Base-by-base conservation (phyloP, 1,140 invertebrate genomes). In the Brachionus koreanus region DNA sequence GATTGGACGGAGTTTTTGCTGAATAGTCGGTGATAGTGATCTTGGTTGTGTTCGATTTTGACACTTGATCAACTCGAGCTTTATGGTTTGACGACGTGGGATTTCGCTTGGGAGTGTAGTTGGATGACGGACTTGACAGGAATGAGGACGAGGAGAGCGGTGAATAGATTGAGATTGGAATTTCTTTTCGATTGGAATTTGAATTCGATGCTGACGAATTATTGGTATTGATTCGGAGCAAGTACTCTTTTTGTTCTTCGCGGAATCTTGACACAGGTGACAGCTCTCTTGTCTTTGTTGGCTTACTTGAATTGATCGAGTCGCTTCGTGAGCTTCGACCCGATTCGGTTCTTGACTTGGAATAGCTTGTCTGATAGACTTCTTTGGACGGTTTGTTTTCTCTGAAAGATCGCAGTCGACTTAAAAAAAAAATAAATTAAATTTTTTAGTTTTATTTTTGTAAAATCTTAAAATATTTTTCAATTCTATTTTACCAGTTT, bases 181-280 rank as follows among this genome's bases (percentile, higher is more conserved):
- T 74, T 46, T 74, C 69, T 33, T 74, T 74, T 74, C 69, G n/a
- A 74, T 74, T 74, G 69, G 69, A 9, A 74, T 74, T 74, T 74
- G 69, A 46, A 46, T 74, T 46, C 69, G 69, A 46, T 74, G 69
- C 23, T 74, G 69, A 13, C 39, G 69, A 37, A 69, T 69, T 69
- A 69, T 23, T 46, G 69, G 69, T 74, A 46, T 74, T 74, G 42
- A 74, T 16, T 43, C 23, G 16, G 6, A 74, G 39, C 39, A 74
- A 13, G 25, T 74, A 74, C 23, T 46, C 69, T 74, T 74, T 74
- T 33, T 74, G 69, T 29, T 74, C 69, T 33, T 74, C 69, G 25
- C 69, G 25, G 43, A 74, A 74, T 74, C 42, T 43, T 12, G 69
- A 46, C n/a, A 74, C 69, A 25, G 69, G 69, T 49, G 69, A 74